Percentiles rank a stretch among this genome's conserved stretches.
Conservation (phyloP, 2,113 vertebrate species). For the Aplodontia rufa region DNA sequence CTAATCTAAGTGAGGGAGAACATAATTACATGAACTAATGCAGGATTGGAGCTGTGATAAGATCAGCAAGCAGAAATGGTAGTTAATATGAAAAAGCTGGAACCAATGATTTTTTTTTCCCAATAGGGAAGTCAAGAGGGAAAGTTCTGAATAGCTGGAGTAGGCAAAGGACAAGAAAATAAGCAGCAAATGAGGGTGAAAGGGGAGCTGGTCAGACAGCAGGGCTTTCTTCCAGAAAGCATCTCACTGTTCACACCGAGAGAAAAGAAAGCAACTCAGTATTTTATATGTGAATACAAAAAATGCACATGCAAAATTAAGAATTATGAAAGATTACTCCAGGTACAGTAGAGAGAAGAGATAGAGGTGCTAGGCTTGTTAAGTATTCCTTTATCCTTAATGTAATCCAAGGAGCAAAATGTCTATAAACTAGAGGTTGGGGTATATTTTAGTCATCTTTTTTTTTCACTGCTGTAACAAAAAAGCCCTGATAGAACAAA, state of each 20-base stretch:
- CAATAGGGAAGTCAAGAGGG: not conserved
- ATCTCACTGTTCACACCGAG: not conserved
- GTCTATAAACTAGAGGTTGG: not conserved
- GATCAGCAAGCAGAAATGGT: not conserved
- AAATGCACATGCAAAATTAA: not conserved
- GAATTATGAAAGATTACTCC: not conserved
- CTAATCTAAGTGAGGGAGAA: not conserved
- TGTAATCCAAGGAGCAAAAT: not conserved
- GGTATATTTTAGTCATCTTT: too few species aligned
- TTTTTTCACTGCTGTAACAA: too few species aligned
- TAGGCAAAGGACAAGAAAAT: not conserved
- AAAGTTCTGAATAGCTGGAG: not conserved
- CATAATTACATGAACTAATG: not conserved
- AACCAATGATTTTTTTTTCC: not conserved
- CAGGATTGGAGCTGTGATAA: not conserved
- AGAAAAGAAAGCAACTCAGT: not conserved
- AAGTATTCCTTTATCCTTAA: not conserved
- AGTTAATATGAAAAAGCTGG: not conserved
- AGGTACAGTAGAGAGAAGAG: not conserved
- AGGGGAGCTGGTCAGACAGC: not conserved
- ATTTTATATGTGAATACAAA: not conserved
- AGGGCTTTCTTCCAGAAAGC: not conserved
- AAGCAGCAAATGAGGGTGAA: too few species aligned
- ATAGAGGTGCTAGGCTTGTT: rapidly evolving
- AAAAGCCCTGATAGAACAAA: too few species aligned